Base-by-base conservation (phyloP, 2,113 vertebrate genomes). In the Menidia beryllina region DNA sequence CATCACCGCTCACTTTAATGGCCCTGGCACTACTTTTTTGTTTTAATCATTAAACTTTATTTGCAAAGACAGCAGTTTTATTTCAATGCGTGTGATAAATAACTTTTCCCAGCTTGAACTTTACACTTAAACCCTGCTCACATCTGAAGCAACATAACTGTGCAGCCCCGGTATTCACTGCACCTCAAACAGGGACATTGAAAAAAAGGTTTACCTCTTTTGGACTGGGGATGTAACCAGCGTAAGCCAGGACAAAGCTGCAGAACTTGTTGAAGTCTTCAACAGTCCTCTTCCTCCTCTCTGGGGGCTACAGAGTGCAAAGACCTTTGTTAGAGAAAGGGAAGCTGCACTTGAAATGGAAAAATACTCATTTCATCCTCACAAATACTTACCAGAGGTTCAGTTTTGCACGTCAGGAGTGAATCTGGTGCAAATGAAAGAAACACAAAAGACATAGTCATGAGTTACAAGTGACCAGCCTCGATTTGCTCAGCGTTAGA, bases 231-330 rank as follows among this genome's bases (percentile, higher is more conserved):
- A 96, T 97, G 81, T 97, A 97, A 38, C 95, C 95, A 0, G 96
- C 95, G 57, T 97, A 97, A 0, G 95, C 95, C 81, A 97, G 87
- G 26, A 97, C 96, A 75, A 97, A 96, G 83, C 94, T 97, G 89
- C 95, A 97, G 85, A 97, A 97, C 86, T 97, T 95, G 89, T 97
- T 97, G 91, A 97, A 96, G 88, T 97, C 96, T 65, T 97, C 96
- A 50, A 97, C 96, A 0, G 96, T 97, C 81, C 96, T 94, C 81
- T 95, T 93, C 60, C 94, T 94, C 83, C 94, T 95, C 81, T 96
- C 95, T 24, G 95, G 93, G 58, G 96, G 94, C 95, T 97, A 54
- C 19, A 90, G 61, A 48, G 58, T 69, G 15, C 7, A 75, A 26
- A 81, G 1, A 63, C 11, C 30, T 38, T 69, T 71, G 48, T 77